Conservation (phyloP, 2,113 vertebrate genomes). For the Hippolais icterina region DNA sequence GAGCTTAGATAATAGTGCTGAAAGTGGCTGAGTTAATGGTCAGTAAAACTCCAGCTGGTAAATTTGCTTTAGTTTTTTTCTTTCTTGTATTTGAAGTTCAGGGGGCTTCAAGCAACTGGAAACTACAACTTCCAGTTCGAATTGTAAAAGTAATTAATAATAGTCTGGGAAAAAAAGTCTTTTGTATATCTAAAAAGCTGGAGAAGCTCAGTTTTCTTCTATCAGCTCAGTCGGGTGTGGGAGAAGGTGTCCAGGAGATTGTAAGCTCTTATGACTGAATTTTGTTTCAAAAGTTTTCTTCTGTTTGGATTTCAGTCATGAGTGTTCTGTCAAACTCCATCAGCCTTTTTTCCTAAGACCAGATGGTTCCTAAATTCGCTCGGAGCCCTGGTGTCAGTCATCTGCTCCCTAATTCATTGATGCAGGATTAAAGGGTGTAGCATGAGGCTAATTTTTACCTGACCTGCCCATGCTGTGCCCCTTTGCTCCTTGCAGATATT, state of each 20-base stretch:
- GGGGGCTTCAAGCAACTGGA: neutral
- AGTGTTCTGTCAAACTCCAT: neutral
- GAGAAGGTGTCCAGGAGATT: neutral
- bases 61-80: neutral
- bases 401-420: accelerated
- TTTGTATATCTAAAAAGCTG: neutral
- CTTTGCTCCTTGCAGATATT: neutral
- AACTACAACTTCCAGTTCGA: neutral
- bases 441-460: neutral
- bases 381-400: neutral
- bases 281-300: neutral
- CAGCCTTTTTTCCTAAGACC: neutral
- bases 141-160: neutral
- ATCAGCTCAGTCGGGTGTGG: neutral
- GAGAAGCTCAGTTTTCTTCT: neutral
- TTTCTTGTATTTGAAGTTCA: neutral
- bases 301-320: neutral
- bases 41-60: neutral
- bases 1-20: neutral
- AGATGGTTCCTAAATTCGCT: neutral
- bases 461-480: neutral
- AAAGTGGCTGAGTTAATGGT: neutral
- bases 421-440: neutral
- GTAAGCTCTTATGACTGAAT: neutral
- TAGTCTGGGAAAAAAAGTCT: neutral